These are phyloP conservation scores for Orussus abietinus DNA, from an alignment of 1,140 invertebrate genomes.

Conservation along the genomic window DNA sequence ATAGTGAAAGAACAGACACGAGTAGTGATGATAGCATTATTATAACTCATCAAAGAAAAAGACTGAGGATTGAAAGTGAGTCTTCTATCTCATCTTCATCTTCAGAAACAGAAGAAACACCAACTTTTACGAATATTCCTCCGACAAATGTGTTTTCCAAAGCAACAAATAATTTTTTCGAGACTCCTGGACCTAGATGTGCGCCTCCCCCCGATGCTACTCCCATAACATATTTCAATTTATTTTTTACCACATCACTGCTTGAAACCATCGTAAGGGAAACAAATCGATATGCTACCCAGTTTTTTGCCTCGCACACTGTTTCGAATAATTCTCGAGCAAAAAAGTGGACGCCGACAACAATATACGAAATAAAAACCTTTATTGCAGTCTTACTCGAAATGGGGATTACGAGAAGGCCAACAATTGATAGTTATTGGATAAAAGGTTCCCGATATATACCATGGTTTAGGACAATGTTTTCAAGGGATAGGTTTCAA, in stretches of 20 bases:
- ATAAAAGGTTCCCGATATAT: constrained; percentile 22
- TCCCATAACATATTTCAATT: neutral
- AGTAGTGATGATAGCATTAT: constrained; percentile 1
- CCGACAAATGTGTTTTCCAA: constrained; percentile 1
- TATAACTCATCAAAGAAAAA: constrained; percentile 1
- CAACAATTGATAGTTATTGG: constrained; percentile 25
- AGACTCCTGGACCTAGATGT: constrained; percentile 1
- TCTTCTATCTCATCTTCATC: constrained; percentile 1
- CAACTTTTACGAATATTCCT: constrained; percentile 1
- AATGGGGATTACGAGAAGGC: constrained; percentile 24
- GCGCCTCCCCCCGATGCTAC: constrained; percentile 1
- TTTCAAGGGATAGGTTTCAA: constrained; percentile 26
- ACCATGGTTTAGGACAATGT: constrained; percentile 31
- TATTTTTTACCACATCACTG: neutral
- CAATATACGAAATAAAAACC: neutral
- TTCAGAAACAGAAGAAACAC: constrained; percentile 1
- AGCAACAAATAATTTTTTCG: constrained; percentile 1
- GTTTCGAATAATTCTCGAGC: neutral
- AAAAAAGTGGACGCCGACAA: neutral
- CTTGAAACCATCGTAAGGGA: neutral
- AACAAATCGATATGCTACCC: neutral
- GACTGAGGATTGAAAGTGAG: constrained; percentile 1
- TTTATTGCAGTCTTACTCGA: constrained; percentile 24
- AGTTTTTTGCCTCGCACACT: neutral
- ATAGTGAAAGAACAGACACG: neutral